phyloP scores from a whole-genome alignment of 2,113 vertebrate species.

The Eptesicus fuscus region DNA sequence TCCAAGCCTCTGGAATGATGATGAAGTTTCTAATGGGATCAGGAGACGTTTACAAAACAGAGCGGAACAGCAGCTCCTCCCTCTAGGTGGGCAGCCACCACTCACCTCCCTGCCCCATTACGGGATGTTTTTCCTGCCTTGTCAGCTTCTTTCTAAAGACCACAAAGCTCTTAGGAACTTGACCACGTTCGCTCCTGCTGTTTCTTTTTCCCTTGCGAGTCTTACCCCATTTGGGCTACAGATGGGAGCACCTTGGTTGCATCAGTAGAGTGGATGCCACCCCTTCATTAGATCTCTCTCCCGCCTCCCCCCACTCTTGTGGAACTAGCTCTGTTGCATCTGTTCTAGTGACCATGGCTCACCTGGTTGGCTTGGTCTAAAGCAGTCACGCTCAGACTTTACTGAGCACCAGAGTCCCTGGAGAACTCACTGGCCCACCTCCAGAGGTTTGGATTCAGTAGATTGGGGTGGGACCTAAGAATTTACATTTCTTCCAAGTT shows the following conservation, averaged over 20 bases:
- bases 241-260: not conserved
- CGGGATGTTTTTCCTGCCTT: not conserved
- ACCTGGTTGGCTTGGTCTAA: not conserved
- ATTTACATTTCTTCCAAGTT: not conserved
- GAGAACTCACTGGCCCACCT: not conserved
- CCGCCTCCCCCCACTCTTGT: accelerated
- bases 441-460: not conserved
- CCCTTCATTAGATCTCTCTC: not conserved
- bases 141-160: not conserved
- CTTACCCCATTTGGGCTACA: not conserved
- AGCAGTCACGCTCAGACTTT: not conserved
- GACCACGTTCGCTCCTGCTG: not conserved
- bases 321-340: accelerated
- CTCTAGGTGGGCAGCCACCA: no score
- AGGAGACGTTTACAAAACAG: not conserved
- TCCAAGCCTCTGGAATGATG: not conserved
- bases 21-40: not conserved
- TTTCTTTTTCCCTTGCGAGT: not conserved
- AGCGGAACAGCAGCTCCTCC: not conserved
- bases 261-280: not conserved
- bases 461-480: not conserved
- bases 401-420: not conserved
- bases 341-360: no score
- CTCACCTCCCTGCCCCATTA: not conserved
- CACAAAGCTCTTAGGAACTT: not conserved